Evolutionary conservation across 2,797 vertebrate genomes (phyloP), one percentile per base, ranked within the genome.

Genomic region (Huso huso): DNA sequence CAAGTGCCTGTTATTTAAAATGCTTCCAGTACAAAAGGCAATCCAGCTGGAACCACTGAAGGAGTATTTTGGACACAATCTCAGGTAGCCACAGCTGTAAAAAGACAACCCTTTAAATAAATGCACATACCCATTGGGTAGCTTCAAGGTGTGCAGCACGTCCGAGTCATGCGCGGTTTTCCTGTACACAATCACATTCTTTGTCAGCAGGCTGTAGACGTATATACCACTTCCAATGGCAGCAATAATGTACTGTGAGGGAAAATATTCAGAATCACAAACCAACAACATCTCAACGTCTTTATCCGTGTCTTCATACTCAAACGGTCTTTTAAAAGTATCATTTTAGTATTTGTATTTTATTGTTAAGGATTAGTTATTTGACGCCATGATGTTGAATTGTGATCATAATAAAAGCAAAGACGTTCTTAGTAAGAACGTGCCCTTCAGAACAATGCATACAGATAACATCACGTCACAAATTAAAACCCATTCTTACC

Each of bases 181-280:
- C 86, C 92, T 93, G 82, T 91, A 97, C 65, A 95, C 92, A 83
- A 94, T 91, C 77, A 95, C 92, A 48, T 80, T 82, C 86, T 90
- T 96, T 79, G 76, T 83, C 68, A 78, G 80, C 52, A 95, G 74
- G 74, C 90, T 91, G 85, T 97, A 98, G 50, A 99, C 91, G 0
- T 94, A 97, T 72, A 99, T 87, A 37, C 96, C 95, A 69, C 93
- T 93, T 75, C 96, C 95, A 78, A 97, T 92, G 1, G 95, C 95
- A 57, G 91, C 93, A 73, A 94, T 92, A 73, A 99, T 74, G 72
- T 84, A 86, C 96, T 97, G 64, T 66, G 67, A 37, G 10, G 23
- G 10, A 74, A 52, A 71, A 59, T 70, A 50, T 57, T 48, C n/a
- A 57, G 62, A 37, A 37, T 37, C 23, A 3, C 23, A 37, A 37